phyloP scores from a whole-genome alignment of 1,140 invertebrate species.

The Zaprionus vittiger region DNA sequence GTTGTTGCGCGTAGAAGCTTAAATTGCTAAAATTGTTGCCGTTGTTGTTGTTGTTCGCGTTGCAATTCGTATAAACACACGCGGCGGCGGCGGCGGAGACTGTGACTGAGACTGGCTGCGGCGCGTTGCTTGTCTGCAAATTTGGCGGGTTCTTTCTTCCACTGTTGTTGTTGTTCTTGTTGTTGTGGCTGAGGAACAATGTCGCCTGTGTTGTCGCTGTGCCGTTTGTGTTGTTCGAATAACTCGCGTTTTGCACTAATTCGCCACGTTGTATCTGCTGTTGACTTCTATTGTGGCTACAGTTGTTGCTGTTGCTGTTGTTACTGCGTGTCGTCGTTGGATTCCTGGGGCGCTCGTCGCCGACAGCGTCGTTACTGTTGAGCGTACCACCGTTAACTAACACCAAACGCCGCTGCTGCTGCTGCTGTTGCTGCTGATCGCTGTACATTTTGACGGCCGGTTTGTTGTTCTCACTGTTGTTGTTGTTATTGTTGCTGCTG shows the following conservation, averaged over 20 bases:
- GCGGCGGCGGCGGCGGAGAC: slow-evolving; percentile 50
- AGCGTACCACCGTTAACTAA: slow-evolving; percentile 81
- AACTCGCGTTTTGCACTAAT: slow-evolving; percentile 75
- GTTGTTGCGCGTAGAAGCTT: slow-evolving; percentile 69
- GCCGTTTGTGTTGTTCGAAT: slow-evolving; percentile 59
- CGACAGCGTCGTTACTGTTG: slow-evolving; percentile 69
- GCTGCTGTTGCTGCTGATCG: slow-evolving; percentile 20
- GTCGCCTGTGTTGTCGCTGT: slow-evolving; percentile 60
- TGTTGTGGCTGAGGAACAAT: slow-evolving; percentile 65
- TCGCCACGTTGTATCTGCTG: slow-evolving; percentile 45
- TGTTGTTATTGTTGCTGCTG: slow-evolving; percentile 20
- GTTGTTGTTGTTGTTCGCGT: slow-evolving; percentile 43
- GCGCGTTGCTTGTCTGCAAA: slow-evolving; percentile 49
- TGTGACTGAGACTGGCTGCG: slow-evolving; percentile 12
- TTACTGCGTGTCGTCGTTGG: slow-evolving; percentile 44
- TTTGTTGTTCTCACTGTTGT: slow-evolving; percentile 13
- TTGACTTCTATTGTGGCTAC: slow-evolving; percentile 43
- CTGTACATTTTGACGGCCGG: slow-evolving; percentile 10
- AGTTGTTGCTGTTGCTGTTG: slow-evolving; percentile 10
- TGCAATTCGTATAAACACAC: slow-evolving; percentile 68
- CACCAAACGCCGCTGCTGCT: slow-evolving; percentile 53
- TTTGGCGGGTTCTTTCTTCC: slow-evolving; percentile 59
- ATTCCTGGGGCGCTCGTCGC: slow-evolving; percentile 44
- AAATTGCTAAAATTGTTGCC: slow-evolving; percentile 65
- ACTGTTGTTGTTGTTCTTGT: slow-evolving; percentile 59